A percentile compares a stretch with the other conserved stretches of the same genome.
Conservation (phyloP, 2,797 vertebrate species). For the Sebastes jordani region DNA sequence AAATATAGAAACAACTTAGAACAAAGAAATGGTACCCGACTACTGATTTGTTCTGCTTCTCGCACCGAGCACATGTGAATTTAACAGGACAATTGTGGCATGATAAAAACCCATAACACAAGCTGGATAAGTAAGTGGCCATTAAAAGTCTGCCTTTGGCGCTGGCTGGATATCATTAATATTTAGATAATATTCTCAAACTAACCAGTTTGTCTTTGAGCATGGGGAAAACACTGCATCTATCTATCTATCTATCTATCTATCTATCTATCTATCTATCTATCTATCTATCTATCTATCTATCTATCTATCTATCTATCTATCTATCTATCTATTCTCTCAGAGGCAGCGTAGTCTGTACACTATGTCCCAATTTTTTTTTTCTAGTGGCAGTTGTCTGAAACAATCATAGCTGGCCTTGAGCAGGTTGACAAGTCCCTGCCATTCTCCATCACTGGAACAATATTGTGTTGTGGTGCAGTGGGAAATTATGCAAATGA, state of each 20-base stretch:
- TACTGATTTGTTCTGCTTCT: slow-evolving; percentile 24
- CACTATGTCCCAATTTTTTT: slow-evolving; percentile 45
- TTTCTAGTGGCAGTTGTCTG: slow-evolving; percentile 26
- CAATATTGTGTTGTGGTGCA: slow-evolving; percentile 18
- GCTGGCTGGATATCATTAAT: slow-evolving; percentile 6
- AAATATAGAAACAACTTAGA: slow-evolving; percentile 52
- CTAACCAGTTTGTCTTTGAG: background rate
- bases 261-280: slow-evolving; percentile 4
- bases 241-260: background rate
- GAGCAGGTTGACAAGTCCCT: slow-evolving; percentile 30
- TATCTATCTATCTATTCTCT: slow-evolving; percentile 1
- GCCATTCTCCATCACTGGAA: slow-evolving; percentile 5
- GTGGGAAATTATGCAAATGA: slow-evolving; percentile 59
- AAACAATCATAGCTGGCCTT: slow-evolving; percentile 34
- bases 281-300: slow-evolving; percentile 1
- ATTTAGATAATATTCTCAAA: background rate
- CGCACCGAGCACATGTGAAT: background rate
- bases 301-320: background rate
- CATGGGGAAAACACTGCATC: background rate
- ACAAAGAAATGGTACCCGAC: slow-evolving; percentile 35
- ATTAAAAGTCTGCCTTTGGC: background rate
- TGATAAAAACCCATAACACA: background rate
- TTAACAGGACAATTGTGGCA: slow-evolving; percentile 10
- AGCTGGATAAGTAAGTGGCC: background rate
- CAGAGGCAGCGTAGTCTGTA: slow-evolving; percentile 12